Conservation (phyloP, 2,888 invertebrate species). For the Melanophora roralis region DNA sequence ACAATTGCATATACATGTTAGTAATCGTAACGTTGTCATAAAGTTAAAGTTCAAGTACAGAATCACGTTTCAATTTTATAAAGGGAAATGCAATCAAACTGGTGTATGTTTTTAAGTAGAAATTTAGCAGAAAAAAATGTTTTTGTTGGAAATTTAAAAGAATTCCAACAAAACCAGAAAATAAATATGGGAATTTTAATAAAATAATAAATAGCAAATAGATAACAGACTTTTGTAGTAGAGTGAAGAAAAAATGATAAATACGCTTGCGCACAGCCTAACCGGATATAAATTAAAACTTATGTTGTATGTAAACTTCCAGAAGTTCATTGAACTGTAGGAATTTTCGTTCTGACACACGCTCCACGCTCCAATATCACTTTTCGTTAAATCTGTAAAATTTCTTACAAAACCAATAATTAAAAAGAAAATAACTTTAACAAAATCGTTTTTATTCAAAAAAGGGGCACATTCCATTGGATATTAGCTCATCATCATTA, state of each 20-base stretch:
- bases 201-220: too few relatives aligned
- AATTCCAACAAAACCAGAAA: too few relatives aligned
- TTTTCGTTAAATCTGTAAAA: too few relatives aligned
- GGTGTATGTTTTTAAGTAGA: not conserved
- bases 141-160: not conserved
- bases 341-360: too few relatives aligned
- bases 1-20: not conserved
- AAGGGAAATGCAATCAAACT: not conserved
- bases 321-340: too few relatives aligned
- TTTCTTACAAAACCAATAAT: slow-evolving; percentile 1
- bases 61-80: slow-evolving; percentile 52
- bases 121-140: not conserved
- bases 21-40: slow-evolving; percentile 39
- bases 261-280: too few relatives aligned
- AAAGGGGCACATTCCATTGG: slow-evolving; percentile 49
- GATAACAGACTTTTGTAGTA: too few relatives aligned
- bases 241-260: too few relatives aligned
- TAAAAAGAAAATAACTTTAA: not conserved
- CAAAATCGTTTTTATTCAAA: not conserved
- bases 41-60: slow-evolving; percentile 57
- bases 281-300: too few relatives aligned
- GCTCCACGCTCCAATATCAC: too few relatives aligned
- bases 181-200: too few relatives aligned
- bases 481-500: slow-evolving; percentile 45
- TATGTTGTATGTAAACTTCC: too few relatives aligned